Percentiles rank a stretch among this genome's conserved stretches.
These are phyloP conservation scores for Phocides pigmalion DNA, from an alignment of 1,140 invertebrate species.

Conservation along the genomic window DNA sequence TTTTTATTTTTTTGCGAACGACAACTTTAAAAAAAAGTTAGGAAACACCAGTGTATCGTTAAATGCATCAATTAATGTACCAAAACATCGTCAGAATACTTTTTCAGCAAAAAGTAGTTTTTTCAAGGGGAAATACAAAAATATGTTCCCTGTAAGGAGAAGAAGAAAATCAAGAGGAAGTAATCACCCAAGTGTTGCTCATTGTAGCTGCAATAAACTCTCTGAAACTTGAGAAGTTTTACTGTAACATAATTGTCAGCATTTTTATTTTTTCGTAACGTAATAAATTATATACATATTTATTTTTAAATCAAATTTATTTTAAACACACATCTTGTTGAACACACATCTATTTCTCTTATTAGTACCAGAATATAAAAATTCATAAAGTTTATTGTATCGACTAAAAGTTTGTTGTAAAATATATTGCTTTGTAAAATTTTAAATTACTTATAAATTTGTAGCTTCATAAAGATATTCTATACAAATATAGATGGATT, in stretches of 20 bases:
- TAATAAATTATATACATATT: background rate
- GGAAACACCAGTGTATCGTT: constrained; percentile 4
- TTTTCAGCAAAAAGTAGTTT: constrained; percentile 36
- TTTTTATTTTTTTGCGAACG: constrained; percentile 33
- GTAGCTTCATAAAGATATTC: background rate
- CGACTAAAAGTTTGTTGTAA: no score
- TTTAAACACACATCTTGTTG: no score
- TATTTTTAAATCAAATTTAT: background rate
- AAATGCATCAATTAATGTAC: constrained; percentile 20
- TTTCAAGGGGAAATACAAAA: constrained; percentile 55
- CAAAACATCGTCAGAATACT: constrained; percentile 29
- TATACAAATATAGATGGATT: background rate
- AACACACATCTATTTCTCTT: no score
- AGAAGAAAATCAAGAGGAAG: constrained; percentile 42
- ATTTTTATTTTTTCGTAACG: background rate
- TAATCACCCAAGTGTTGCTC: no score
- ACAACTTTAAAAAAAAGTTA: constrained; percentile 33
- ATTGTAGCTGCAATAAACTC: background rate
- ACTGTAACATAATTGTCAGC: background rate
- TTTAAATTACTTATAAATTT: no score
- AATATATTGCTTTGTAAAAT: no score
- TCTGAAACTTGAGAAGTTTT: background rate
- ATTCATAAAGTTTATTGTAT: no score
- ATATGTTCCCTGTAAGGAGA: constrained; percentile 51
- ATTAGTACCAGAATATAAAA: no score